A percentile compares a stretch with the other conserved stretches of the same genome.
Conservation (phyloP, 2,113 vertebrate genomes). For the Andinoacara biseriatus region DNA sequence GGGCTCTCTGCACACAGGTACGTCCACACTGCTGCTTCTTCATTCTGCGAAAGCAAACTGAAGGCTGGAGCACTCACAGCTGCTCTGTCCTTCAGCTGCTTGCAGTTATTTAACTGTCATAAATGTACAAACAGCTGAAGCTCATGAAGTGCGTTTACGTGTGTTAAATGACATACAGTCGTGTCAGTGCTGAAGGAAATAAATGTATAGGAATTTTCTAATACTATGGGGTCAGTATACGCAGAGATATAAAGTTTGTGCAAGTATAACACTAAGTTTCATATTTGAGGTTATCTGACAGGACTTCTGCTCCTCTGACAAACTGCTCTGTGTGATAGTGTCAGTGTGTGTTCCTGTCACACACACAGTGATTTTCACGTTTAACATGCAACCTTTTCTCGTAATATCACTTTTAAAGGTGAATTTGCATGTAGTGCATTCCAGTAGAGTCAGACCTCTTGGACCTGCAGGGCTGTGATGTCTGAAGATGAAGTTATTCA, state of each 20-base stretch:
- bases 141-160: neutral
- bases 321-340: neutral
- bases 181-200: neutral
- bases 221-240: neutral
- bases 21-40: neutral
- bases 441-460: too few species aligned
- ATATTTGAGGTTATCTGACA: neutral
- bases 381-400: too few species aligned
- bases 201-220: neutral
- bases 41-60: neutral
- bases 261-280: neutral
- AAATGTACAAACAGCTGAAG: too few species aligned
- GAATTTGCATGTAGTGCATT: too few species aligned
- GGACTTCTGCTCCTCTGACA: neutral
- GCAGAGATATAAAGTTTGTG: neutral
- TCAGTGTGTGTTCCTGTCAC: accelerated
- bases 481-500: too few species aligned
- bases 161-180: neutral
- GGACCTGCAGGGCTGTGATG: too few species aligned
- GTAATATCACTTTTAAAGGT: accelerated
- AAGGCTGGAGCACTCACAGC: neutral
- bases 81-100: neutral
- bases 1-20: neutral
- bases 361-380: neutral
- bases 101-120: neutral